Percentiles rank a stretch among this genome's conserved stretches.
Conservation (phyloP, 1,140 invertebrate genomes). For the Colletes gigas region DNA sequence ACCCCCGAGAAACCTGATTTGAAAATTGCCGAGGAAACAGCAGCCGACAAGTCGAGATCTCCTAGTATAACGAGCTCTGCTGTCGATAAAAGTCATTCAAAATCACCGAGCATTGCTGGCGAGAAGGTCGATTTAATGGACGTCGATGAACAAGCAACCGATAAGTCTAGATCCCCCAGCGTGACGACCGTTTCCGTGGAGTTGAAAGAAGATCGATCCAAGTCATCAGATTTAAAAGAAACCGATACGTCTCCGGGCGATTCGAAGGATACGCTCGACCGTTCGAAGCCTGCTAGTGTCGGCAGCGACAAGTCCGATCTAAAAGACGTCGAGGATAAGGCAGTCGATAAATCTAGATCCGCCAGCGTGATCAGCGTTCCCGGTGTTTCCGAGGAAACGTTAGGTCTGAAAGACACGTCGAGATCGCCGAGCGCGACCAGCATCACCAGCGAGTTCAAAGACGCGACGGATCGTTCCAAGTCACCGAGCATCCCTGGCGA, state of each 20-base stretch:
- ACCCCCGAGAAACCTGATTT: background rate
- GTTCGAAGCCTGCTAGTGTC: slow-evolving; percentile 49
- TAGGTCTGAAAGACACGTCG: slow-evolving; percentile 4
- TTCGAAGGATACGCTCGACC: slow-evolving; percentile 7
- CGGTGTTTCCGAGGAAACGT: slow-evolving; percentile 31
- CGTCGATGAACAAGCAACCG: background rate
- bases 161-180: slow-evolving; percentile 48
- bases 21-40: slow-evolving; percentile 4
- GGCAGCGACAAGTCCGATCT: slow-evolving; percentile 62
- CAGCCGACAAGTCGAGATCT: slow-evolving; percentile 8
- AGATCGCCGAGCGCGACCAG: slow-evolving; percentile 36
- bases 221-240: slow-evolving; percentile 1
- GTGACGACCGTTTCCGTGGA: slow-evolving; percentile 14
- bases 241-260: background rate
- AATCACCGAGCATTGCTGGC: slow-evolving; percentile 50
- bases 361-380: too few relatives aligned
- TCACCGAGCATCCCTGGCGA: slow-evolving; percentile 38
- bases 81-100: background rate
- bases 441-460: background rate
- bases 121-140: slow-evolving; percentile 64
- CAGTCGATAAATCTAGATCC: too few relatives aligned
- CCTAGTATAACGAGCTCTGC: slow-evolving; percentile 31
- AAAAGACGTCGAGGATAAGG: background rate
- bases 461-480: background rate
- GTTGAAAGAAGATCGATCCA: background rate